A percentile compares a stretch with the other conserved stretches of the same genome.
These are phyloP conservation scores for Holotrichia oblita DNA, from an alignment of 1,140 invertebrate genomes.

Conservation along the genomic window DNA sequence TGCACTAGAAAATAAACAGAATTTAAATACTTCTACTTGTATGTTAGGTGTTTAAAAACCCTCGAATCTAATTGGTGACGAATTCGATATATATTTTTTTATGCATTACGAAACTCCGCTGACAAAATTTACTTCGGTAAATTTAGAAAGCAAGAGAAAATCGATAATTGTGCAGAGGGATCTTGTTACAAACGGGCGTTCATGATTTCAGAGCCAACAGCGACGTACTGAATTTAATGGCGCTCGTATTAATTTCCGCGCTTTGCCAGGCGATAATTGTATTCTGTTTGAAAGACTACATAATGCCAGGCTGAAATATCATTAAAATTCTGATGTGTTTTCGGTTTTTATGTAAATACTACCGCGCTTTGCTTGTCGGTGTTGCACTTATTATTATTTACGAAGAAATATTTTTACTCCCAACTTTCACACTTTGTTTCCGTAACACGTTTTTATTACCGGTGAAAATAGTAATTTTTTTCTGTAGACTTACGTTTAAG, in stretches of 20 bases:
- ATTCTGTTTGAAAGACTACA: slow-evolving; percentile 14
- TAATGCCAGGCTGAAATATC: neutral
- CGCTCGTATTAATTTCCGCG: slow-evolving; percentile 30
- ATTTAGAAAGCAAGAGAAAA: slow-evolving; percentile 30
- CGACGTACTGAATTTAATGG: slow-evolving; percentile 9
- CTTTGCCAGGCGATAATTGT: slow-evolving; percentile 5
- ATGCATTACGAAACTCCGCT: neutral
- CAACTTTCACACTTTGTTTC: slow-evolving; percentile 1
- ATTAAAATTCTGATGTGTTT: slow-evolving; percentile 1
- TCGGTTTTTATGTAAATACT: neutral
- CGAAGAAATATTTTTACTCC: neutral
- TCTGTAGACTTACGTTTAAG: too few relatives aligned
- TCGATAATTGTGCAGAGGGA: slow-evolving; percentile 29
- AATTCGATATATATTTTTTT: neutral
- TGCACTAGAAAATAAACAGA: too few relatives aligned
- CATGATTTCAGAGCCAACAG: neutral
- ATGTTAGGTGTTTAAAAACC: too few relatives aligned
- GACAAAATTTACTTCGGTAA: slow-evolving; percentile 22
- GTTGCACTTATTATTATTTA: neutral
- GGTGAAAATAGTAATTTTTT: too few relatives aligned
- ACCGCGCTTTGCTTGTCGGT: neutral
- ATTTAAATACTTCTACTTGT: too few relatives aligned
- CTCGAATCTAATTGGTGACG: too few relatives aligned
- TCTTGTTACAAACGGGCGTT: neutral
- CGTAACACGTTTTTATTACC: too few relatives aligned